Evolutionary conservation across 2,797 vertebrate species (phyloP), one percentile per base, ranked within the genome.

Genomic region (Halcyon leucocephala): DNA sequence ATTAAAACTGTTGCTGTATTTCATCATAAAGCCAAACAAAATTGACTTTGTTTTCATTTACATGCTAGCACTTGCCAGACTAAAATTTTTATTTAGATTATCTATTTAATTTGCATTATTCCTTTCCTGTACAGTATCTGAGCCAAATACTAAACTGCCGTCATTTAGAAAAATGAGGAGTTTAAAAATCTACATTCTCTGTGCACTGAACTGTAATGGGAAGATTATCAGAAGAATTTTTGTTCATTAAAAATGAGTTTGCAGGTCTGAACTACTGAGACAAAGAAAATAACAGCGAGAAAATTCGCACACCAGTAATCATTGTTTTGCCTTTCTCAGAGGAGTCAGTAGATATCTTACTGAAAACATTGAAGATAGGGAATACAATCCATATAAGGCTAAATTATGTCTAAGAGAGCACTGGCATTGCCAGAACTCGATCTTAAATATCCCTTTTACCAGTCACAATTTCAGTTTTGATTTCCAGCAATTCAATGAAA

Each of bases 61-160:
- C 33, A 72, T 51, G 65, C n/a, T 81, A 88, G 37, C 44, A 93
- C 10, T 81, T 61, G 14, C 15, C 74, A 85, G 14, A 21, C 19
- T 29, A 86, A 87, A 91, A 46, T 24, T 89, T 91, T 41, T 58
- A 35, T 58, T 94, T 78, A 79, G 24, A 72, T 90, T 71, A 81
- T 62, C 66, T 74, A 74, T n/a, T 83, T 61, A 61, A 88, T 69
- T 93, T 93, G 69, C 86, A 93, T 78, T 83, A 60, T 54, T 81
- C 48, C 22, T 86, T 74, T 88, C 72, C 65, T 54, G 37, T 57
- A 49, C 18, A 58, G 24, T 51, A 83, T 37, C 46, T 86, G 64
- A 78, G 61, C 61, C 76, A 93, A 90, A 90, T 22, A 67, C 26
- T 65, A 81, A 90, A 71, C 8, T 39, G 48, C 39, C 76, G 54